Evolutionary conservation across 2,113 vertebrate genomes (phyloP).

Genomic region (Rhinoptilus africanus): DNA sequence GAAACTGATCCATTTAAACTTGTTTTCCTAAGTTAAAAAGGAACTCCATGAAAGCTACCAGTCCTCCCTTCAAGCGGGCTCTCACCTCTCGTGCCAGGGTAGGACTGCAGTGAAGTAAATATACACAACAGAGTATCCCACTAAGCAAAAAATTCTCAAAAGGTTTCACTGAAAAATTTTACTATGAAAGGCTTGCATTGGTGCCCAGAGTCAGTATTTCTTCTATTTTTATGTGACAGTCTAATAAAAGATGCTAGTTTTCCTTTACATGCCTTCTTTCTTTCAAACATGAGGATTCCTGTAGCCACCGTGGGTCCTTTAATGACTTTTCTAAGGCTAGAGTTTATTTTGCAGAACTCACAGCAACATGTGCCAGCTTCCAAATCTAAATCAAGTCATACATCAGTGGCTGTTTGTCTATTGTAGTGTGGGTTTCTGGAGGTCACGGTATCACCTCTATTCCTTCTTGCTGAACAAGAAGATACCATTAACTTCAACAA

Average conservation of each 20-base stretch:
- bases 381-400: background rate
- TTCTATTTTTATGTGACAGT: background rate
- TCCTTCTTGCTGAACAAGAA: background rate
- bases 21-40: background rate
- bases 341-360: background rate
- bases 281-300: background rate
- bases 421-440: background rate
- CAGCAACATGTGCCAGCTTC: background rate
- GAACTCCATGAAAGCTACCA: background rate
- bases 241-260: background rate
- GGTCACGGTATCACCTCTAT: background rate
- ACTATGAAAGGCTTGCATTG: background rate
- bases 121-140: background rate
- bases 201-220: background rate
- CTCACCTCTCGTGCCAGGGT: rapidly evolving
- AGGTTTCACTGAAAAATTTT: background rate
- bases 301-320: background rate
- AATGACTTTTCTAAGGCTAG: background rate
- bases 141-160: background rate
- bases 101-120: background rate
- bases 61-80: background rate
- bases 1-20: background rate
- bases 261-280: background rate
- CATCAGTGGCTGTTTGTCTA: too few relatives aligned
- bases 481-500: background rate